A percentile compares a stretch with the other conserved stretches of the same genome.
Conservation (phyloP, 2,113 vertebrate species). For the Mystacornis crossleyi region DNA sequence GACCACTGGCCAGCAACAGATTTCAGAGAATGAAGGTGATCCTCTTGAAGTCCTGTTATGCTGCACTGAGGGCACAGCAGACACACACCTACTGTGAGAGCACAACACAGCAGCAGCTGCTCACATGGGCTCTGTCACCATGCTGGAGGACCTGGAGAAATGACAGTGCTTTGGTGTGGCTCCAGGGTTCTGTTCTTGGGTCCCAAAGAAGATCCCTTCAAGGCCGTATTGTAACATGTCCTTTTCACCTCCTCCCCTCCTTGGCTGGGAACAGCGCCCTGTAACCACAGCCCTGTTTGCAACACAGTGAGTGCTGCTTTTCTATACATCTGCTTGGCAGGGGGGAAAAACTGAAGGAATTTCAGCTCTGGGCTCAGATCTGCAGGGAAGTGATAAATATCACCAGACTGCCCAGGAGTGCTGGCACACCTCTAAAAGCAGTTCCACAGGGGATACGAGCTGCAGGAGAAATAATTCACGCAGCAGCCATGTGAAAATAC, state of each 20-base stretch:
- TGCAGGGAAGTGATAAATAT: background rate
- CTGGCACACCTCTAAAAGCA: background rate
- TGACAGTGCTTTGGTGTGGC: background rate
- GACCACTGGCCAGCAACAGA: background rate
- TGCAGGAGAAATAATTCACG: background rate
- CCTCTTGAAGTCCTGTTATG: background rate
- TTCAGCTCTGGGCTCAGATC: background rate
- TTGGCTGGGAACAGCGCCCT: background rate
- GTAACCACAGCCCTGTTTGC: background rate
- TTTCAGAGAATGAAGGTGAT: background rate
- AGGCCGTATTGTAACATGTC: background rate
- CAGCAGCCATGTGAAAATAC: background rate
- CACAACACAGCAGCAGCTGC: background rate
- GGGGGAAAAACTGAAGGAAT: background rate
- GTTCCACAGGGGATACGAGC: background rate
- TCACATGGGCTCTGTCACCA: background rate
- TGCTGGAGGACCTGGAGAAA: background rate
- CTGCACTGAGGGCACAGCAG: background rate
- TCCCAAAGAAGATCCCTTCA: background rate
- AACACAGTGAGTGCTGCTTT: background rate
- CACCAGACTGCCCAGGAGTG: background rate
- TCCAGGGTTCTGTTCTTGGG: background rate
- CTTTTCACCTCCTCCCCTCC: background rate
- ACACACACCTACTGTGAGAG: background rate
- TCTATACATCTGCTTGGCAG: background rate